Percentiles rank a stretch among this genome's conserved stretches.
phyloP scores from a whole-genome alignment of 2,797 vertebrate genomes.

The Clarias fuscus region DNA sequence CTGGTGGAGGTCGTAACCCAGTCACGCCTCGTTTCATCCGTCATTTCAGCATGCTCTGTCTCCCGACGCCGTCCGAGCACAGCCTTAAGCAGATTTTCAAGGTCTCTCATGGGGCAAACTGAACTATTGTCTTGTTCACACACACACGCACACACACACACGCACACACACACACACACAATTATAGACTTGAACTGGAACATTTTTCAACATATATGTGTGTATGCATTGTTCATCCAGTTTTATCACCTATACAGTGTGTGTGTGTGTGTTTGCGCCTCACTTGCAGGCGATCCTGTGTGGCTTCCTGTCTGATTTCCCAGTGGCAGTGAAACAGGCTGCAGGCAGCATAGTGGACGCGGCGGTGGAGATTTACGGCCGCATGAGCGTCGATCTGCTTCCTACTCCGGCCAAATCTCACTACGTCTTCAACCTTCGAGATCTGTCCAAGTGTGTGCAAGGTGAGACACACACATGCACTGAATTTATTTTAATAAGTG shows the following conservation, averaged over 20 bases:
- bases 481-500: too few relatives aligned
- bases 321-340: slow-evolving; percentile 75
- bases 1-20: slow-evolving; percentile 85
- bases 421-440: slow-evolving; percentile 86
- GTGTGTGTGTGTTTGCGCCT: slow-evolving; percentile 3
- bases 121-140: background rate
- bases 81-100: slow-evolving; percentile 87
- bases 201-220: background rate
- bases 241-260: background rate
- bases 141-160: slow-evolving; percentile 16
- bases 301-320: slow-evolving; percentile 82
- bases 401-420: slow-evolving; percentile 89
- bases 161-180: slow-evolving; percentile 21
- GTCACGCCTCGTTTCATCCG: slow-evolving; percentile 84
- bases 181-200: background rate
- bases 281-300: slow-evolving; percentile 77
- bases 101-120: slow-evolving; percentile 61
- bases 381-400: slow-evolving; percentile 85
- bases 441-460: slow-evolving; percentile 89
- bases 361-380: slow-evolving; percentile 84
- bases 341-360: slow-evolving; percentile 79
- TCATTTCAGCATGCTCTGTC: slow-evolving; percentile 84
- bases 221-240: background rate
- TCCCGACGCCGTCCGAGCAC: slow-evolving; percentile 82
- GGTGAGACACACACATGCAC: slow-evolving; percentile 66